These are phyloP conservation scores for Arion vulgaris DNA, from an alignment of 1,140 invertebrate species.

Conservation along the genomic window DNA sequence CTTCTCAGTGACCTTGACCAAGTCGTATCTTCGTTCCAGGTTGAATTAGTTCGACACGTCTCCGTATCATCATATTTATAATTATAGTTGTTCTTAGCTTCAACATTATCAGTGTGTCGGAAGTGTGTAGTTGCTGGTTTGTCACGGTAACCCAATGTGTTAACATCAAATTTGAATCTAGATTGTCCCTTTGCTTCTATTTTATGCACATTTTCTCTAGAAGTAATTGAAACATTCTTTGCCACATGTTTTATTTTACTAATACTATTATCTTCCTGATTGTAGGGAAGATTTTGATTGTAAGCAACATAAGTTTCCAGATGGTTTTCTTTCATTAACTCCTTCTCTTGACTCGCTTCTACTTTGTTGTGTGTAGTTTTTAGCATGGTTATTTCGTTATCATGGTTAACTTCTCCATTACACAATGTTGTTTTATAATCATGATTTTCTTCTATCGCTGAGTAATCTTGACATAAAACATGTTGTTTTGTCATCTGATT, in stretches of 20 bases:
- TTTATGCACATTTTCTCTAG: not conserved
- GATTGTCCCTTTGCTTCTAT: not conserved
- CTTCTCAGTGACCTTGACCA: not conserved
- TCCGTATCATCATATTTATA: not conserved
- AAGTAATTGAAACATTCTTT: not conserved
- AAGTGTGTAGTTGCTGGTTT: not conserved
- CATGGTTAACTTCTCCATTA: too few species aligned
- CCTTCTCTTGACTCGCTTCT: too few species aligned
- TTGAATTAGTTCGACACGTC: not conserved
- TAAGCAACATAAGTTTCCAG: not conserved
- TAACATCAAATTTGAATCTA: too few species aligned
- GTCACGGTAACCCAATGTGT: not conserved
- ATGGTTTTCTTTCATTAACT: too few species aligned
- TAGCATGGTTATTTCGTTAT: too few species aligned
- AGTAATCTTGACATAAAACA: too few species aligned
- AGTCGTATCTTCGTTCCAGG: not conserved
- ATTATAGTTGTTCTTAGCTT: not conserved
- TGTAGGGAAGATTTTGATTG: not conserved
- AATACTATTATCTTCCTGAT: not conserved
- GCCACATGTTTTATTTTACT: not conserved
- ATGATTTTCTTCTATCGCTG: too few species aligned
- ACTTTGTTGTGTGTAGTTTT: too few species aligned
- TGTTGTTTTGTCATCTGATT: too few species aligned
- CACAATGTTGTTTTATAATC: too few species aligned
- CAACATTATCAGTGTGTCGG: not conserved